These are phyloP conservation scores for Rotaria macrura DNA, from an alignment of 2,888 invertebrate genomes.

Conservation along the genomic window DNA sequence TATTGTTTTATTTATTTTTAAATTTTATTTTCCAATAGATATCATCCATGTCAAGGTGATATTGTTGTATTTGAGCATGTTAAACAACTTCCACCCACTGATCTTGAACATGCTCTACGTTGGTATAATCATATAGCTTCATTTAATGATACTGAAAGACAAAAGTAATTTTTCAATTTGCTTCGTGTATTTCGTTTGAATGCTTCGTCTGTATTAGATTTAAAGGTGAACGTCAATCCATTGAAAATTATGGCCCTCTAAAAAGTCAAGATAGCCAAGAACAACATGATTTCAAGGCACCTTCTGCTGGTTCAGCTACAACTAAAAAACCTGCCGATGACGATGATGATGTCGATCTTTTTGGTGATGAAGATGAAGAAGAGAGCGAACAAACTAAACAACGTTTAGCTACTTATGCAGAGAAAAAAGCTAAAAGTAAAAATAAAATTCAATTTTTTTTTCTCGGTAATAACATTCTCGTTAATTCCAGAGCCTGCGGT, in stretches of 20 bases:
- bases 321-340: no score
- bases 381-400: conserved; percentile 32
- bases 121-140: conserved; percentile 33
- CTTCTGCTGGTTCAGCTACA: background rate
- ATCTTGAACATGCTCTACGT: conserved; percentile 26
- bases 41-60: conserved; percentile 28
- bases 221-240: conserved; percentile 5
- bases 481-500: conserved; percentile 15
- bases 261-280: background rate
- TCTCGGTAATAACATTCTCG: no score
- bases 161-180: background rate
- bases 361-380: conserved; percentile 34
- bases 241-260: background rate
- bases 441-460: background rate
- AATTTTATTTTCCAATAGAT: background rate
- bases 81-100: conserved; percentile 21
- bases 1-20: background rate
- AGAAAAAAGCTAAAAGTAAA: conserved; percentile 30
- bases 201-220: background rate
- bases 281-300: background rate
- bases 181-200: background rate
- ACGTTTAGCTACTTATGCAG: conserved; percentile 30
- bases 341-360: conserved; percentile 31
- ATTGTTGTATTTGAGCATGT: conserved; percentile 31
- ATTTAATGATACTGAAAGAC: conserved; percentile 27